A percentile compares a stretch with the other conserved stretches of the same genome.
These are phyloP conservation scores for Patella depressa DNA, from an alignment of 2,888 invertebrate species.

Conservation along the genomic window DNA sequence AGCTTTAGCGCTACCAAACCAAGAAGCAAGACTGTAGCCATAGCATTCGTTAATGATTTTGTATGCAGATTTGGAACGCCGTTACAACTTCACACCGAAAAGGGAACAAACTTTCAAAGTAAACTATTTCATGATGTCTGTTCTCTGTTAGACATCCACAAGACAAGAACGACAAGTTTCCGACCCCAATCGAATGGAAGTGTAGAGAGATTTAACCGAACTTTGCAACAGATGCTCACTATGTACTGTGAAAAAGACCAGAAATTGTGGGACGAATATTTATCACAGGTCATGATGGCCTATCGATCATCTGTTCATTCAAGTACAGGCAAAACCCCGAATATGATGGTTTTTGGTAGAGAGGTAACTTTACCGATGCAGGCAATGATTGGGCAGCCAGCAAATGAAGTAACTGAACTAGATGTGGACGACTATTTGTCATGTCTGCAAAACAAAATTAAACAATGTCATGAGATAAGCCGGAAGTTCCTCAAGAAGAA, in stretches of 20 bases:
- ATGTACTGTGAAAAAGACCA: constrained; percentile 15
- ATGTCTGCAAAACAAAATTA: background rate
- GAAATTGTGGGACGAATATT: background rate
- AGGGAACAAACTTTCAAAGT: constrained; percentile 18
- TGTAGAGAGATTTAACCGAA: constrained; percentile 25
- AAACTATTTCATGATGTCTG: constrained; percentile 17
- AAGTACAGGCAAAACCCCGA: constrained; percentile 15
- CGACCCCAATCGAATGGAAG: constrained; percentile 28
- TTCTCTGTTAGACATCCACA: constrained; percentile 9
- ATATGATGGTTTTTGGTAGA: constrained; percentile 12
- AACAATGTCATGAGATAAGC: background rate
- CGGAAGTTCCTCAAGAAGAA: background rate
- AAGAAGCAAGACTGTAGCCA: constrained; percentile 15
- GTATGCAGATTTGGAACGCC: constrained; percentile 18
- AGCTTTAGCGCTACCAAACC: constrained; percentile 15
- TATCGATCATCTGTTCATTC: constrained; percentile 18
- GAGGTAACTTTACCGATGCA: background rate
- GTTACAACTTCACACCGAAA: constrained; percentile 1
- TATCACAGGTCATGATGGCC: constrained; percentile 18
- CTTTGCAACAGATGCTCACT: constrained; percentile 24
- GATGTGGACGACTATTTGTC: background rate
- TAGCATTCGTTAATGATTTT: background rate
- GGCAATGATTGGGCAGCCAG: background rate
- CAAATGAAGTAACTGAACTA: background rate
- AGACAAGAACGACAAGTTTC: constrained; percentile 22